These are phyloP conservation scores for Drosophila guanche DNA, from an alignment of 1,140 invertebrate genomes.

Conservation along the genomic window DNA sequence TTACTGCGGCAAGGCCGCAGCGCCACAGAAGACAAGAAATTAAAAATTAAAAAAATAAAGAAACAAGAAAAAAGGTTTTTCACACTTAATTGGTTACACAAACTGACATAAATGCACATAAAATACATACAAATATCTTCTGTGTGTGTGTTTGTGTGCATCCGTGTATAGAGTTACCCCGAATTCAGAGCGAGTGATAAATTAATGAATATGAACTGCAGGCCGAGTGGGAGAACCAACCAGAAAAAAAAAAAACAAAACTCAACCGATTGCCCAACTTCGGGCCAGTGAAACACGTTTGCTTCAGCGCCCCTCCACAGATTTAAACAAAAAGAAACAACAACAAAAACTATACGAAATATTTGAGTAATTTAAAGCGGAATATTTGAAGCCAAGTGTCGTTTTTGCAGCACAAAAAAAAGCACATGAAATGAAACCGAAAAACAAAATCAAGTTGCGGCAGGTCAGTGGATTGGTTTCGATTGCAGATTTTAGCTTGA, in stretches of 20 bases:
- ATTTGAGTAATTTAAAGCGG: constrained; percentile 45
- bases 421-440: neutral
- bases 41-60: constrained; percentile 6
- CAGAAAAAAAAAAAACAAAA: constrained; percentile 23
- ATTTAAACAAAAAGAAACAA: constrained; percentile 49
- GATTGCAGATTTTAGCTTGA: neutral
- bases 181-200: constrained; percentile 59
- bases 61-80: constrained; percentile 56
- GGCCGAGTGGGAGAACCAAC: constrained; percentile 46
- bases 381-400: constrained; percentile 45
- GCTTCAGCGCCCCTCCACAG: constrained; percentile 5
- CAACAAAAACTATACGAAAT: constrained; percentile 33
- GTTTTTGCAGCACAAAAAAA: constrained; percentile 25
- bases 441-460: constrained; percentile 52
- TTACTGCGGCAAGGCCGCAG: constrained; percentile 44
- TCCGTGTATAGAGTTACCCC: constrained; percentile 58
- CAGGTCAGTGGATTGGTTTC: constrained; percentile 54
- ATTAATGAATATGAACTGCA: constrained; percentile 75
- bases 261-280: constrained; percentile 31
- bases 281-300: constrained; percentile 35
- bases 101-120: constrained; percentile 9
- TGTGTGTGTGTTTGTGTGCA: no score
- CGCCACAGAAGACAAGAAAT: constrained; percentile 38
- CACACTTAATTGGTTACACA: constrained; percentile 76
- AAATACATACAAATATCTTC: constrained; percentile 8